A percentile compares a stretch with the other conserved stretches of the same genome.
These are phyloP conservation scores for Oreochromis aureus DNA, from an alignment of 2,113 vertebrate genomes.

Conservation along the genomic window DNA sequence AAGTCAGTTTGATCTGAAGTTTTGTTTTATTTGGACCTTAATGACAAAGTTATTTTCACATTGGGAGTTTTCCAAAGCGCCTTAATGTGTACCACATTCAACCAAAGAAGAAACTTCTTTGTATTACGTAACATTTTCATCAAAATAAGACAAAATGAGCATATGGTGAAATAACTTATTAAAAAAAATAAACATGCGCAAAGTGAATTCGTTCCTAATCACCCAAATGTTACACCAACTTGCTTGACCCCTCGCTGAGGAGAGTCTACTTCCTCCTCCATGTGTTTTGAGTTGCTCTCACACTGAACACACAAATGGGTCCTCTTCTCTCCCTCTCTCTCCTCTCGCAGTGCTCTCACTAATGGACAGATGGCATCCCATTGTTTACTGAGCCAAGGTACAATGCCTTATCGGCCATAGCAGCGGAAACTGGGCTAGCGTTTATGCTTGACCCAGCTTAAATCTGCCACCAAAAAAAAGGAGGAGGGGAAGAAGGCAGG, in stretches of 20 bases:
- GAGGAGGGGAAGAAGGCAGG: constrained; percentile 27
- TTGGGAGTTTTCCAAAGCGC: background rate
- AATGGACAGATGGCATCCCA: constrained; percentile 75
- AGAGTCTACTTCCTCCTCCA: constrained; percentile 7
- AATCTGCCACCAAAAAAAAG: constrained; percentile 58
- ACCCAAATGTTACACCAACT: constrained; percentile 14
- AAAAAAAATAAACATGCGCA: background rate
- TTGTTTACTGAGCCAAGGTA: constrained; percentile 77
- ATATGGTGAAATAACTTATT: background rate
- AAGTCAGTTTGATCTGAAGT: background rate
- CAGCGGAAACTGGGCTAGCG: constrained; percentile 70
- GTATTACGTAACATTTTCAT: background rate
- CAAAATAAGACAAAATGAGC: background rate
- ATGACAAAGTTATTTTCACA: background rate
- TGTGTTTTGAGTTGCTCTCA: constrained; percentile 48
- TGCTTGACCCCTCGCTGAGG: constrained; percentile 24
- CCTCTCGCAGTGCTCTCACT: constrained; percentile 55
- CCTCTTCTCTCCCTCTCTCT: background rate
- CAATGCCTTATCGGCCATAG: constrained; percentile 74
- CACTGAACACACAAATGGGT: constrained; percentile 48
- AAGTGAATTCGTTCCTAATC: background rate
- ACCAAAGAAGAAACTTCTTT: background rate
- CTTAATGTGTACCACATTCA: background rate
- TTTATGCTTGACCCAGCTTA: constrained; percentile 74
- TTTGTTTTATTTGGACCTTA: background rate